These are phyloP conservation scores for Bombylius discolor DNA, from an alignment of 2,888 invertebrate species.

Conservation along the genomic window DNA sequence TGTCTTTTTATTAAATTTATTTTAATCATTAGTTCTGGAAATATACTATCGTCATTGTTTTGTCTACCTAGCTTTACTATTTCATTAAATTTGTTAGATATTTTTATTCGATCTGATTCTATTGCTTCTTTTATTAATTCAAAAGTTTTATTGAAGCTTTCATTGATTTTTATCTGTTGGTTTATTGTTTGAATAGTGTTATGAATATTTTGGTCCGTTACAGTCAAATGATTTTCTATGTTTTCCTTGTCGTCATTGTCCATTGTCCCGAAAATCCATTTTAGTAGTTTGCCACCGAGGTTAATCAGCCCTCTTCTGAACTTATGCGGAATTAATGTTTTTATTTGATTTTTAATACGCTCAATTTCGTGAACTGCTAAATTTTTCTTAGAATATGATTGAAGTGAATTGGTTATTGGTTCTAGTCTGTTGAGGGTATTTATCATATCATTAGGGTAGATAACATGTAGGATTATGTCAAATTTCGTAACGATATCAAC, in stretches of 20 bases:
- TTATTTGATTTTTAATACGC: conserved; percentile 8
- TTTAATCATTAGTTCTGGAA: conserved; percentile 7
- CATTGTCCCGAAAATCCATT: conserved; percentile 11
- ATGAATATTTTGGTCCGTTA: not conserved
- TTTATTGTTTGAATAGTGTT: not conserved
- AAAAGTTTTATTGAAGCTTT: conserved; percentile 6
- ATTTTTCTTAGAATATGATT: not conserved
- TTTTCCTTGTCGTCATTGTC: conserved; percentile 8
- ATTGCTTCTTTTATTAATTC: conserved; percentile 3
- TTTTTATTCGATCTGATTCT: conserved; percentile 1
- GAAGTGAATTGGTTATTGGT: conserved; percentile 8
- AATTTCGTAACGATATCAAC: conserved; percentile 9
- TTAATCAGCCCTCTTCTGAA: too few species aligned
- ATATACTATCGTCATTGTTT: not conserved
- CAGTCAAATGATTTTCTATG: conserved; percentile 1
- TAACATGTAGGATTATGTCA: conserved; percentile 9
- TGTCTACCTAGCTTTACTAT: conserved; percentile 4
- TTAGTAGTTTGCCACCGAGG: conserved; percentile 7
- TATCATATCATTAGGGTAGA: conserved; percentile 4
- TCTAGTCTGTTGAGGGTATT: conserved; percentile 5
- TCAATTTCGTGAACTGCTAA: conserved; percentile 7
- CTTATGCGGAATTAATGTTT: conserved; percentile 9
- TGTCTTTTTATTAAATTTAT: conserved; percentile 8
- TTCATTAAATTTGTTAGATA: conserved; percentile 1
- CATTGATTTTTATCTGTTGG: conserved; percentile 4